Percentiles rank a stretch among this genome's conserved stretches.
phyloP scores from a whole-genome alignment of 2,113 vertebrate genomes.

The Semnornis frantzii region DNA sequence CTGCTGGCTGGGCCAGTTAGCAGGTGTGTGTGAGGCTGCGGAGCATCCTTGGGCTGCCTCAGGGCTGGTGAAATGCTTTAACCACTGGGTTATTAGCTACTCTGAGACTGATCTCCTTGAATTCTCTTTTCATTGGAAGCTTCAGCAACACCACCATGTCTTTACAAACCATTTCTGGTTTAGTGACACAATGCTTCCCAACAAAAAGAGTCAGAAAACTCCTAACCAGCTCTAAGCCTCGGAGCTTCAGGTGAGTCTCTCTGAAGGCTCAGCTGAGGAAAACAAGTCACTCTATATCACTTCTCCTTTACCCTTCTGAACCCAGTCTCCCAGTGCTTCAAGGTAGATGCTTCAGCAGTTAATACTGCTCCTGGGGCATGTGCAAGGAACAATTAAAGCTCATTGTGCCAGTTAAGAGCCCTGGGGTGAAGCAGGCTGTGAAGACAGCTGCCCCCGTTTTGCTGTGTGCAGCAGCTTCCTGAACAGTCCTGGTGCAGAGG shows the following conservation, averaged over 20 bases:
- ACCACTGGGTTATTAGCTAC: not conserved
- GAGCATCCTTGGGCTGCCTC: not conserved
- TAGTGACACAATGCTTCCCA: not conserved
- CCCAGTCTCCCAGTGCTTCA: constrained; percentile 11
- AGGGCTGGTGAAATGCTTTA: not conserved
- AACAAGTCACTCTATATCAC: not conserved
- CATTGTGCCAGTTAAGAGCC: constrained; percentile 27
- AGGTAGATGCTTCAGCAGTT: constrained; percentile 45
- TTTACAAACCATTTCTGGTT: not conserved
- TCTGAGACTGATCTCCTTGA: not conserved
- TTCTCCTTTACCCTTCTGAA: constrained; percentile 45
- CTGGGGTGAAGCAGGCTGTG: constrained; percentile 4
- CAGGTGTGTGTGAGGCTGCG: not conserved
- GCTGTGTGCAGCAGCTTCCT: constrained; percentile 33
- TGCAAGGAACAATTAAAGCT: constrained; percentile 52
- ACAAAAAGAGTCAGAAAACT: not conserved
- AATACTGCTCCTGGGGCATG: not conserved
- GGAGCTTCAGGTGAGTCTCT: not conserved
- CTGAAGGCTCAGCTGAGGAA: not conserved
- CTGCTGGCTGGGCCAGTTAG: not conserved
- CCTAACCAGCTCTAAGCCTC: not conserved
- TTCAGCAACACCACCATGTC: not conserved
- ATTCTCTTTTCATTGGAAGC: not conserved
- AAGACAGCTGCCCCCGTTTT: constrained; percentile 38
- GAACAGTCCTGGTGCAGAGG: not conserved